Evolutionary conservation across 1,140 invertebrate genomes (phyloP).

Genomic region (Melitaea cinxia): DNA sequence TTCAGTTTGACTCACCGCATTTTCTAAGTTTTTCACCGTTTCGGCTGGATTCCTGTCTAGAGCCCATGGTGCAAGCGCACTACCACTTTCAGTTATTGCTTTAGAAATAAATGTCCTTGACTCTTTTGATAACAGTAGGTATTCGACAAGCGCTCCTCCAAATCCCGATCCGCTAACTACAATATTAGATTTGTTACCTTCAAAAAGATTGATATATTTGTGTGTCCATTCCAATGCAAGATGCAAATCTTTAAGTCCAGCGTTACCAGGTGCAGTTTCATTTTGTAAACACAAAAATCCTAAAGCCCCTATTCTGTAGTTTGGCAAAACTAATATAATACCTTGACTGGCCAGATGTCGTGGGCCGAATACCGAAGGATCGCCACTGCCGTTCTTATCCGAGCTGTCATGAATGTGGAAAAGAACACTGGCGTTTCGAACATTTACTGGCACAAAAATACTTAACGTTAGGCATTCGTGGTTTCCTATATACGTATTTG

Average conservation of each 20-base stretch:
- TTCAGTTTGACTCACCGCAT: conserved; percentile 21
- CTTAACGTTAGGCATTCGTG: conserved; percentile 62
- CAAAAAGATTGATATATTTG: conserved; percentile 86
- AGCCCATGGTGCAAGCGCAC: conserved; percentile 58
- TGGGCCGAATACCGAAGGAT: conserved; percentile 54
- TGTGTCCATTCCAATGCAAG: conserved; percentile 86
- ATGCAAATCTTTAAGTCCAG: conserved; percentile 86
- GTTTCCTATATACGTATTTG: conserved; percentile 36
- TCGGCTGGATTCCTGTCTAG: conserved; percentile 56
- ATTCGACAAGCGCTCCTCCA: conserved; percentile 54
- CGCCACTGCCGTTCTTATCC: conserved; percentile 52
- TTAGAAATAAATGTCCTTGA: conserved; percentile 51
- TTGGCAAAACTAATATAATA: conserved; percentile 63
- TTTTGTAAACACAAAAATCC: conserved; percentile 65
- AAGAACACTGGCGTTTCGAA: conserved; percentile 47
- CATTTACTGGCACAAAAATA: conserved; percentile 45
- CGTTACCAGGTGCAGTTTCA: conserved; percentile 82
- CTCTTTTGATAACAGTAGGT: conserved; percentile 50
- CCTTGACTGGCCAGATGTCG: conserved; percentile 47
- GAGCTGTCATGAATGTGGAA: conserved; percentile 64
- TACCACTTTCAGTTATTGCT: conserved; percentile 66
- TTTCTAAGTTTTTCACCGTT: conserved; percentile 35
- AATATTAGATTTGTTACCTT: conserved; percentile 83
- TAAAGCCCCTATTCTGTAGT: conserved; percentile 64
- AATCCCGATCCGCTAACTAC: conserved; percentile 55